Evolutionary conservation across 2,888 invertebrate species (phyloP), one percentile per base, ranked within the genome.

Genomic region (Leptura quadrifasciata): DNA sequence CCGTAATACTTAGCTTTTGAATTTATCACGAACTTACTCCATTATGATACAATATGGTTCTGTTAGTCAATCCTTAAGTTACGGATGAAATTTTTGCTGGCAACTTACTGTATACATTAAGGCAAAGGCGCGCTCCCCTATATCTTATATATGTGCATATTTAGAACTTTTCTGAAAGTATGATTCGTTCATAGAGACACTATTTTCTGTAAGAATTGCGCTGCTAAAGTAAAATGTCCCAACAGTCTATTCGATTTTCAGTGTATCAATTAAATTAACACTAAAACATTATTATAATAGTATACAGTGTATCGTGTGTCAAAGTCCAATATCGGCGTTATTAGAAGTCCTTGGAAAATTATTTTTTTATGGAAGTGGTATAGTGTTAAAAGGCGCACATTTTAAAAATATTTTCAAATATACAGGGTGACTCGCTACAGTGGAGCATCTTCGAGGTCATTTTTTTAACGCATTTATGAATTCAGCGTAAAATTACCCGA

Each of bases 131-230:
- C 39, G 12, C 15, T 54, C 54, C 17, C 17, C 54, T 17, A 18
- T 54, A 54, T 15, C 54, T 39, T 39, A 39, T 39, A 18, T 1
- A 54, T 54, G 54, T 54, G 18, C 54, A 54, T 54, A 54, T 18
- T 54, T 54, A 54, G 18, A 18, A 5, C 52, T 54, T 15, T 18
- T 54, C 18, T 54, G 54, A 54, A 54, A 54, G 54, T 54, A 54
- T 54, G 18, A 54, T 54, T 54, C 17, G 54, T 8, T 18, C 18
- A 54, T 54, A 17, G 1, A 52, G 27, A 54, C 54, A 17, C 18
- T 54, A 12, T 39, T 12, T 39, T 39, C 39, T 12, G 12, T 1
- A 39, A 15, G 3, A 12, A 15, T 15, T 39, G 39, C 12, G 27
- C 8, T 8, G 6, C 27, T 31, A 31, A 2, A 39, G 6, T 39